Evolutionary conservation across 1,140 invertebrate species (phyloP).

Genomic region (Hirudo medicinalis): DNA sequence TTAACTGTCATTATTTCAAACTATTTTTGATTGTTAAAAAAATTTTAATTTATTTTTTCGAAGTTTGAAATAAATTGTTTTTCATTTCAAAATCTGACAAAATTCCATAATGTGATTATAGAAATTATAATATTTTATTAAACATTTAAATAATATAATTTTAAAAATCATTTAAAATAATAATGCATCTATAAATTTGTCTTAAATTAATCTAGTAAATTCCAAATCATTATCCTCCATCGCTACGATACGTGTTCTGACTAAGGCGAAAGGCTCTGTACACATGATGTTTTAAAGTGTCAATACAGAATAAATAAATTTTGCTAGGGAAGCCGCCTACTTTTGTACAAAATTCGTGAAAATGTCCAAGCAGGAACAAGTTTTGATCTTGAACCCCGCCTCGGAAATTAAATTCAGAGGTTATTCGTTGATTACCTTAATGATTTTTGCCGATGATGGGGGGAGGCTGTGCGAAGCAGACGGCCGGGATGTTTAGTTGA

Average conservation of each 20-base stretch:
- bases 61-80: neutral
- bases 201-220: slow-evolving; percentile 6
- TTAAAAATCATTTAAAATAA: neutral
- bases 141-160: too few species aligned
- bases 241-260: neutral
- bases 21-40: neutral
- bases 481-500: too few species aligned
- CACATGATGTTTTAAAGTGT: too few species aligned
- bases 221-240: neutral
- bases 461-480: too few species aligned
- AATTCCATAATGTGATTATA: neutral
- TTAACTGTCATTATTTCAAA: neutral
- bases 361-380: slow-evolving; percentile 18
- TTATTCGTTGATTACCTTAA: neutral
- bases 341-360: slow-evolving; percentile 6
- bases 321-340: neutral
- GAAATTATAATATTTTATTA: too few species aligned
- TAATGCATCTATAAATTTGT: neutral
- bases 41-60: neutral
- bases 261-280: neutral
- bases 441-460: too few species aligned
- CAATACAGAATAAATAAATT: neutral
- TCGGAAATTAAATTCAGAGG: slow-evolving; percentile 16
- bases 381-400: slow-evolving; percentile 8
- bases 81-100: neutral